Base-by-base conservation (phyloP, 2,113 vertebrate species). In the Rattus rattus region DNA sequence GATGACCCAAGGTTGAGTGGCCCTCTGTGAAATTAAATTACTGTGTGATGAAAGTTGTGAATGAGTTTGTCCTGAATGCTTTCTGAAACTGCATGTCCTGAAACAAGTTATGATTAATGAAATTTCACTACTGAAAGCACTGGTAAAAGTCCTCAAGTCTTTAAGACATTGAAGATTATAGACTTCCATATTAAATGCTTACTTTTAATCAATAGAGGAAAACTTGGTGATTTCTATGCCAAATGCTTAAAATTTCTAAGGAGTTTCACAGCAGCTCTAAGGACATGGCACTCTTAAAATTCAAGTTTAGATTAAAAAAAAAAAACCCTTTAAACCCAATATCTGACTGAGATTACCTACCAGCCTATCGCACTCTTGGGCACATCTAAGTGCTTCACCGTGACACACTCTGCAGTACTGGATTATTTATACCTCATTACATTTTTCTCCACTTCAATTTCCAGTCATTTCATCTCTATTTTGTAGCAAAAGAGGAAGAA, bases 401-500 rank as follows among this genome's bases (percentile, higher is more conserved):
- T 47, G 36, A 76, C 6, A 14, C 33, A 56, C 70, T 54, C 47
- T 81, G 12, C 1, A 76, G 5, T 14, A 16, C 43, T 14, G 65
- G 36, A 17, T 69, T 54, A 67, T 88, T 84, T n/a, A 24, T 36
- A 81, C 49, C 33, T 0, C 88, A 96, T 77, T 86, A 30, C 7
- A 97, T 83, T 96, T 90, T 49, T 87, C 24, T 17, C 36, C 75
- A 65, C 30, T 84, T 1, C 47, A 91, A 94, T 75, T 52, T 72
- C 76, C 16, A 81, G 52, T 69, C 20, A 76, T 17, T 94, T 92
- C 33, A 20, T 43, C 91, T 4, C 54, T 79, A 59, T 85, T 96
- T 97, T 80, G 28, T 93, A 94, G 52, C 79, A 24, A 59, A 97
- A 95, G 39, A 96, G 0, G 2, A 56, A 80, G 94, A 90, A 95